Conservation (phyloP, 1,140 invertebrate species). For the Centruroides vittatus region DNA sequence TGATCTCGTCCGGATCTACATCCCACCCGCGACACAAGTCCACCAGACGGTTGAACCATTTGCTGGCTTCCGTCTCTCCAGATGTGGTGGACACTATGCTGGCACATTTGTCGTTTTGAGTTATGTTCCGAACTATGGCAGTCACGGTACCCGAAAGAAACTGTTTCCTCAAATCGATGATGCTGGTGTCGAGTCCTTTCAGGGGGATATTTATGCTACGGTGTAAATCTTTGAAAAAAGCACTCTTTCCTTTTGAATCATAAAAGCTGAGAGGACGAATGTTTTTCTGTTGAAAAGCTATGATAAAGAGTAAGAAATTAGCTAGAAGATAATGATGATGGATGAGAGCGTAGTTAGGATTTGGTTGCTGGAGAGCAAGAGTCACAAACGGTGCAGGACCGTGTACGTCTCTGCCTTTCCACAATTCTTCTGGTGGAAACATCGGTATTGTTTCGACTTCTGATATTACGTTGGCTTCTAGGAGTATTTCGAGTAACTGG, state of each 20-base stretch:
- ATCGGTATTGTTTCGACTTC: slow-evolving; percentile 28
- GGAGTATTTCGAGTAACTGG: slow-evolving; percentile 57
- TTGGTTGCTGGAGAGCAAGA: slow-evolving; percentile 56
- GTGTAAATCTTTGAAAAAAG: slow-evolving; percentile 33
- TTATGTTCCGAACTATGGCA: slow-evolving; percentile 22
- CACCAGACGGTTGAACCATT: slow-evolving; percentile 48
- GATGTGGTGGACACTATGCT: slow-evolving; percentile 13
- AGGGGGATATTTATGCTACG: slow-evolving; percentile 27
- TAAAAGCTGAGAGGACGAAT: slow-evolving; percentile 58
- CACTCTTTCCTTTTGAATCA: slow-evolving; percentile 44
- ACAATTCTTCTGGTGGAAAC: slow-evolving; percentile 30
- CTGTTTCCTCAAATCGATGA: slow-evolving; percentile 26
- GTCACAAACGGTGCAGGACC: slow-evolving; percentile 46
- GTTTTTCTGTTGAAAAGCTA: slow-evolving; percentile 57
- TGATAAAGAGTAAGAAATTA: slow-evolving; percentile 57
- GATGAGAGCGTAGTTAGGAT: slow-evolving; percentile 55
- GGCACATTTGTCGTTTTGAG: slow-evolving; percentile 14
- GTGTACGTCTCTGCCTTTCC: slow-evolving; percentile 25
- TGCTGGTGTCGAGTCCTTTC: slow-evolving; percentile 26
- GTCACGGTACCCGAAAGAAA: slow-evolving; percentile 31
- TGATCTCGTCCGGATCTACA: slow-evolving; percentile 55
- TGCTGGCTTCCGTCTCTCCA: slow-evolving; percentile 6
- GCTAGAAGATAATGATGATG: slow-evolving; percentile 62
- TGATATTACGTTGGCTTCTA: slow-evolving; percentile 38
- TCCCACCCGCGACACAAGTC: slow-evolving; percentile 62